phyloP scores from a whole-genome alignment of 2,888 invertebrate species.

The Heliconius erato region DNA sequence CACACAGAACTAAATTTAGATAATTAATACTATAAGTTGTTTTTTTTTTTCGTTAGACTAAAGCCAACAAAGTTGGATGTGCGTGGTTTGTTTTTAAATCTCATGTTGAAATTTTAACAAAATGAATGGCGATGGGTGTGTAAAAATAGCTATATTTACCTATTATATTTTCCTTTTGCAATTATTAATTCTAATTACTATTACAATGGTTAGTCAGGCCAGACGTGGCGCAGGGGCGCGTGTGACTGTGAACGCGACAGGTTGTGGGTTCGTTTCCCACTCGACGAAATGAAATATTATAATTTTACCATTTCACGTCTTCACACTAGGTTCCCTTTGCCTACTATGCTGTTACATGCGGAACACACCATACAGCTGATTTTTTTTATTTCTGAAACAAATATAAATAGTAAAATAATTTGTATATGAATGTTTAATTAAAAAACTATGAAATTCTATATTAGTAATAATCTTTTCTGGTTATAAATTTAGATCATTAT shows the following conservation, averaged over 20 bases:
- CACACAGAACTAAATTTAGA: constrained; percentile 45
- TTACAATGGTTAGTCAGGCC: not conserved
- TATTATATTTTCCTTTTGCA: not conserved
- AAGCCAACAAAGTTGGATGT: constrained; percentile 7
- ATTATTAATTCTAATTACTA: not conserved
- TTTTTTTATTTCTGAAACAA: not conserved
- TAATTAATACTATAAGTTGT: constrained; percentile 38
- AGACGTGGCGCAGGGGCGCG: too few species aligned
- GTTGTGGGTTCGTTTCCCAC: too few species aligned
- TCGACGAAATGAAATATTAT: too few species aligned
- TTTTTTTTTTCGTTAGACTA: constrained; percentile 25
- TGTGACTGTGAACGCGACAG: too few species aligned
- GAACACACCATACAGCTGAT: too few species aligned
- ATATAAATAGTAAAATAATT: not conserved
- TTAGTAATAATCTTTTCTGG: not conserved
- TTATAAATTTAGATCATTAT: not conserved
- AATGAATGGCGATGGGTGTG: not conserved
- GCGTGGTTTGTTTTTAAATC: constrained; percentile 3
- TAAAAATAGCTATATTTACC: not conserved
- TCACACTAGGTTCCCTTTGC: too few species aligned
- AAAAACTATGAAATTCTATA: not conserved
- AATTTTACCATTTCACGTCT: too few species aligned
- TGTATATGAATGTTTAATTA: not conserved
- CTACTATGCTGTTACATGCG: too few species aligned
- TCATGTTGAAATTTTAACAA: not conserved